Conservation (phyloP, 1,140 invertebrate genomes). For the Ceratoteleas bidentatus region DNA sequence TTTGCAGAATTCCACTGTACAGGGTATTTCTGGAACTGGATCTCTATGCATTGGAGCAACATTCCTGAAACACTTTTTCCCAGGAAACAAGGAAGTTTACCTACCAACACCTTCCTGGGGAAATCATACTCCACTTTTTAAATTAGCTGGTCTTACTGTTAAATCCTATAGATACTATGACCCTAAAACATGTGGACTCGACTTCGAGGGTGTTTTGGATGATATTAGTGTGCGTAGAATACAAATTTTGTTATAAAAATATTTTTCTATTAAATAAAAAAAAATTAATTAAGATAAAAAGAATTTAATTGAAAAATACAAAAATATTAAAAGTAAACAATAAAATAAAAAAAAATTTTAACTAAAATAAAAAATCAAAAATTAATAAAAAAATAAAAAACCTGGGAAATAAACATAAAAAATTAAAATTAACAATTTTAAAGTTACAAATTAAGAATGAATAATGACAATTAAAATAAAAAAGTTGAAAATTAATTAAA, state of each 20-base stretch:
- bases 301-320: too few species aligned
- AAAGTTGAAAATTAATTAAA: too few species aligned
- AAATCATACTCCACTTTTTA: constrained; percentile 97
- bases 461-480: not conserved
- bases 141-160: constrained; percentile 91
- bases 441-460: not conserved
- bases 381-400: too few species aligned
- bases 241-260: too few species aligned
- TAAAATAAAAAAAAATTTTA: too few species aligned
- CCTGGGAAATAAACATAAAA: too few species aligned
- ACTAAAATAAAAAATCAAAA: not conserved
- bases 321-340: too few species aligned
- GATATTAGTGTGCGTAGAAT: constrained; percentile 90
- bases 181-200: constrained; percentile 96
- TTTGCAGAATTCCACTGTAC: constrained; percentile 87
- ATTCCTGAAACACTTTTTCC: constrained; percentile 94
- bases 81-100: constrained; percentile 93
- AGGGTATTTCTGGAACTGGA: constrained; percentile 98
- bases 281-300: too few species aligned
- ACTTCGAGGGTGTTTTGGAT: constrained; percentile 94
- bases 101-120: constrained; percentile 98
- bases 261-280: too few species aligned
- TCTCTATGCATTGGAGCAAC: constrained; percentile 95
- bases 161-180: constrained; percentile 98
- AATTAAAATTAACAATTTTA: too few species aligned